phyloP scores from a whole-genome alignment of 2,888 invertebrate species.

The Thalpophila matura region DNA sequence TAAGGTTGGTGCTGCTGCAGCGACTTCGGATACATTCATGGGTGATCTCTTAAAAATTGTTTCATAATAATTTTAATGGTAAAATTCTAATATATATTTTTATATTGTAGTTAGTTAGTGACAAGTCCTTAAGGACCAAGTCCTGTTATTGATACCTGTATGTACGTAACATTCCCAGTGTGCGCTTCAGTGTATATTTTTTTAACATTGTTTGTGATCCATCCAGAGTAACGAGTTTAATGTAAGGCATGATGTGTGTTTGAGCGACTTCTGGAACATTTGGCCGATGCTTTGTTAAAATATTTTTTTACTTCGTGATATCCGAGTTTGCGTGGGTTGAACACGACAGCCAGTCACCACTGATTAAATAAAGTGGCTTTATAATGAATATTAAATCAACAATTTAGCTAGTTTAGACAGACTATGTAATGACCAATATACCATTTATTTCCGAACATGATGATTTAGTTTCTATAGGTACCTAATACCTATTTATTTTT shows the following conservation, averaged over 20 bases:
- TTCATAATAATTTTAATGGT: conserved; percentile 67
- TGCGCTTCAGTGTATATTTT: conserved; percentile 84
- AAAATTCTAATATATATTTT: conserved; percentile 78
- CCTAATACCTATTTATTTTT: conserved; percentile 54
- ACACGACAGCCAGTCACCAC: conserved; percentile 35
- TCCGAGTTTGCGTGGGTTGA: conserved; percentile 45
- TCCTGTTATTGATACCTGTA: conserved; percentile 89
- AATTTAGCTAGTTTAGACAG: conserved; percentile 24
- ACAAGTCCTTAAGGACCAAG: conserved; percentile 63
- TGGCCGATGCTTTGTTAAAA: conserved; percentile 78
- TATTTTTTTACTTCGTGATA: conserved; percentile 52
- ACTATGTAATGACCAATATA: conserved; percentile 22
- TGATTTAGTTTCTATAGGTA: conserved; percentile 39
- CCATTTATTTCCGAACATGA: conserved; percentile 40
- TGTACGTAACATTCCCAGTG: conserved; percentile 89
- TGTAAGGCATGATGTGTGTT: conserved; percentile 89
- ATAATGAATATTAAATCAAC: conserved; percentile 43
- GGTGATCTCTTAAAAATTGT: conserved; percentile 87
- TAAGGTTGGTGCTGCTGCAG: conserved; percentile 81
- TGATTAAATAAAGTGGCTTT: conserved; percentile 47
- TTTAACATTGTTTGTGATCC: conserved; percentile 89
- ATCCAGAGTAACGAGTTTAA: conserved; percentile 86
- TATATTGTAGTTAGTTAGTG: conserved; percentile 86
- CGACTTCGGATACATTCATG: conserved; percentile 77
- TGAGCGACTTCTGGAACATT: conserved; percentile 75